Base-by-base conservation (phyloP, 2,888 invertebrate species). In the Napeogenes inachia region DNA sequence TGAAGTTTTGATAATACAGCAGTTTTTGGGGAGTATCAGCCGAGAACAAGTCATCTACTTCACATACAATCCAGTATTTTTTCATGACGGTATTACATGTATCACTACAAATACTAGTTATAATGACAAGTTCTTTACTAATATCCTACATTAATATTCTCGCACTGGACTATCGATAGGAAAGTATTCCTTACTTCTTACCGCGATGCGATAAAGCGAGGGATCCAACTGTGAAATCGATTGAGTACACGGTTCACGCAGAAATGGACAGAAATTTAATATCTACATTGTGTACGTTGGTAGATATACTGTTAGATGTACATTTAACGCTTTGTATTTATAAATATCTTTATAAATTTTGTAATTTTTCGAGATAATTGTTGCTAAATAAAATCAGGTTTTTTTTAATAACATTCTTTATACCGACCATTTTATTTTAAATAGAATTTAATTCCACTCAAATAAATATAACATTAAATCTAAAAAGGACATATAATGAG, bases 151-250 rank as follows among this genome's bases (percentile, higher is more conserved):
- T 45, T 45, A 4, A 13, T 56, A 21, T 33, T n/a, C 13, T 10
- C n/a, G 4, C 50, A 13, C 5, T 32, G 42, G 50, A 6, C 30
- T 54, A 21, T 58, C 53, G n/a, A 61, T 61, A 58, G 32, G 54
- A 54, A 54, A n/a, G n/a, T n/a, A n/a, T n/a, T n/a, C n/a, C n/a
- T n/a, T 35, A 30, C 32, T 55, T 60, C 63, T 63, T 38, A 57
- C 56, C 56, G 56, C 50, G 38, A 50, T 38, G 35, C 46, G 63
- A 47, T 56, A 59, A 60, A 45, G 57, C 62, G 45, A 56, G 56
- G 63, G 61, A 65, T 59, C 62, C 63, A 33, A 60, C 61, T 63
- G 63, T 67, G 57, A 61, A 65, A 68, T 61, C 65, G 65, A 65
- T 65, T 67, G 64, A 61, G 45, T 63, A 59, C 59, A 66, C 54